A percentile compares a stretch with the other conserved stretches of the same genome.
Evolutionary conservation across 2,888 invertebrate species (phyloP).

Genomic region (Nemoura dubitans): DNA sequence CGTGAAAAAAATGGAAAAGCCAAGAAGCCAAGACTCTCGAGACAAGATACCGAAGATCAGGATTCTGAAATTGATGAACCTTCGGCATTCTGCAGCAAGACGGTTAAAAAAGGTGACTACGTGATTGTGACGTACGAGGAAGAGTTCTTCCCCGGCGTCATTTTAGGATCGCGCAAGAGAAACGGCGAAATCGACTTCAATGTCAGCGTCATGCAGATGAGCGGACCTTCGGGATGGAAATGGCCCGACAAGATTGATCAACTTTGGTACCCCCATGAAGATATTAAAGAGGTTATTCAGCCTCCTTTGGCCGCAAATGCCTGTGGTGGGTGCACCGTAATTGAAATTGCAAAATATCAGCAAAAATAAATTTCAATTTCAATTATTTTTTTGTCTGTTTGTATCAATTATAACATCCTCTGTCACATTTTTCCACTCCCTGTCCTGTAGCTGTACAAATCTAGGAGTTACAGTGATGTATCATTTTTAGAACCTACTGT

Average conservation of each 20-base stretch:
- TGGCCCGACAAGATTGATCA: neutral
- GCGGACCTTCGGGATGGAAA: conserved; percentile 16
- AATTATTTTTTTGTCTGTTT: too few species aligned
- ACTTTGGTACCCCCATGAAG: neutral
- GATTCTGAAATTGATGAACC: too few species aligned
- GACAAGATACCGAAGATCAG: too few species aligned
- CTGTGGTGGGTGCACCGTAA: neutral
- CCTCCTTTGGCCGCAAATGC: neutral
- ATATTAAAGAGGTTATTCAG: neutral
- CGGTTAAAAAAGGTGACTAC: neutral
- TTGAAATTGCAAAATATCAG: neutral
- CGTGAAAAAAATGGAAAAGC: too few species aligned
- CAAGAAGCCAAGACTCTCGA: too few species aligned
- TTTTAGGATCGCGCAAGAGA: neutral
- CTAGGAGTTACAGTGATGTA: too few species aligned
- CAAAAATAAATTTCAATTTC: neutral
- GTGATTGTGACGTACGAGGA: conserved; percentile 18
- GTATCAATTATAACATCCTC: too few species aligned
- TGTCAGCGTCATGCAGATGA: neutral
- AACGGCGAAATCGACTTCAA: neutral
- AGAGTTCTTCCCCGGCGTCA: conserved; percentile 7
- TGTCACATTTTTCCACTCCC: too few species aligned
- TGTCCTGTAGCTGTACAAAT: too few species aligned
- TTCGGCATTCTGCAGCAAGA: too few species aligned
- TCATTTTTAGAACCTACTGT: too few species aligned